These are phyloP conservation scores for Cactoblastis cactorum DNA, from an alignment of 2,888 invertebrate genomes.

Conservation along the genomic window DNA sequence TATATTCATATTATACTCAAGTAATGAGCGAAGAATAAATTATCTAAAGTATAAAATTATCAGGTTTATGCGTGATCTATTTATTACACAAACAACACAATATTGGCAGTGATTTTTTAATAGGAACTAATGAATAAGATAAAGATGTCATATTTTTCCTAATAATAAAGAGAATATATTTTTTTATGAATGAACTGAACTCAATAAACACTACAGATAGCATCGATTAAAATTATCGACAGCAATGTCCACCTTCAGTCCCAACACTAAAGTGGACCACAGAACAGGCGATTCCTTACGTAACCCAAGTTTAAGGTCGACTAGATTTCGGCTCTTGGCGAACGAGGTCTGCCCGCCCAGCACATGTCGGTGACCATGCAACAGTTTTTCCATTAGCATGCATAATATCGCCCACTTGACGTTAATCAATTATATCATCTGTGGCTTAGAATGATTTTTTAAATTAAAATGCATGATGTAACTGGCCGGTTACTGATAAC, in stretches of 20 bases:
- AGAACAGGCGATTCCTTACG: constrained; percentile 42
- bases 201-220: neutral
- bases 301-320: constrained; percentile 67
- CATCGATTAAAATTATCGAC: neutral
- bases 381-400: neutral
- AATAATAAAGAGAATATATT: too few relatives aligned
- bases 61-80: too few relatives aligned
- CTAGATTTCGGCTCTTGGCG: constrained; percentile 30
- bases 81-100: too few relatives aligned
- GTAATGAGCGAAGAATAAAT: too few relatives aligned
- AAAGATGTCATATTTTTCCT: too few relatives aligned
- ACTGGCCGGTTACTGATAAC: neutral
- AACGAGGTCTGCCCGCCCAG: constrained; percentile 17
- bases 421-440: neutral
- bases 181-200: too few relatives aligned
- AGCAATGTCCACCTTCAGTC: neutral
- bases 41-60: neutral
- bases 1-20: too few relatives aligned
- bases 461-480: neutral
- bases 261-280: constrained; percentile 27
- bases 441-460: neutral
- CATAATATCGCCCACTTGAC: constrained; percentile 9
- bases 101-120: too few relatives aligned
- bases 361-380: constrained; percentile 5
- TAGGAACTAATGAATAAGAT: too few relatives aligned